phyloP scores from a whole-genome alignment of 2,888 invertebrate genomes.

The Girardia tigrina region DNA sequence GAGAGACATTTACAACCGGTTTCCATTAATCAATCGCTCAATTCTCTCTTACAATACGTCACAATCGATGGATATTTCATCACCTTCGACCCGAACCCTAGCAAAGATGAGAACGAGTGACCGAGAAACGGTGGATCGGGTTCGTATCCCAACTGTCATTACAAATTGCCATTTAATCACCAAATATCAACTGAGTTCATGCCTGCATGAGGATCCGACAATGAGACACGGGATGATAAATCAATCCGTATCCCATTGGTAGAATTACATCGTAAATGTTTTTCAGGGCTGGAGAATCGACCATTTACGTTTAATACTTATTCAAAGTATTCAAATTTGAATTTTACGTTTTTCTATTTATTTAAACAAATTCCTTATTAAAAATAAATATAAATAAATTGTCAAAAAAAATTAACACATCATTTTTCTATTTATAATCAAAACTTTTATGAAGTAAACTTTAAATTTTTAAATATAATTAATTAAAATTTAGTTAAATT shows the following conservation, averaged over 20 bases:
- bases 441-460: no score
- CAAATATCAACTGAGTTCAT: not conserved
- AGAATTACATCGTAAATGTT: not conserved
- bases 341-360: no score
- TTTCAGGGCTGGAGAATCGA: not conserved
- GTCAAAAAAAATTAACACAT: no score
- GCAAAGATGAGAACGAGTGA: not conserved
- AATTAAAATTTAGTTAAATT: no score
- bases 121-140: not conserved
- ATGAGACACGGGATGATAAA: not conserved
- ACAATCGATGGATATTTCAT: not conserved
- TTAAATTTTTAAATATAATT: no score
- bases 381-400: no score
- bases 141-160: not conserved
- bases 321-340: no score
- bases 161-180: not conserved
- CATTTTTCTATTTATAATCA: no score
- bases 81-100: not conserved
- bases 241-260: not conserved
- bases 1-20: no score
- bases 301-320: no score
- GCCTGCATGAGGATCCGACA: not conserved
- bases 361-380: no score
- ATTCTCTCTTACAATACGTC: not conserved
- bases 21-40: no score